Evolutionary conservation across 1,140 invertebrate species (phyloP), one percentile per base, ranked within the genome.

Genomic region (Drosophila triauraria): DNA sequence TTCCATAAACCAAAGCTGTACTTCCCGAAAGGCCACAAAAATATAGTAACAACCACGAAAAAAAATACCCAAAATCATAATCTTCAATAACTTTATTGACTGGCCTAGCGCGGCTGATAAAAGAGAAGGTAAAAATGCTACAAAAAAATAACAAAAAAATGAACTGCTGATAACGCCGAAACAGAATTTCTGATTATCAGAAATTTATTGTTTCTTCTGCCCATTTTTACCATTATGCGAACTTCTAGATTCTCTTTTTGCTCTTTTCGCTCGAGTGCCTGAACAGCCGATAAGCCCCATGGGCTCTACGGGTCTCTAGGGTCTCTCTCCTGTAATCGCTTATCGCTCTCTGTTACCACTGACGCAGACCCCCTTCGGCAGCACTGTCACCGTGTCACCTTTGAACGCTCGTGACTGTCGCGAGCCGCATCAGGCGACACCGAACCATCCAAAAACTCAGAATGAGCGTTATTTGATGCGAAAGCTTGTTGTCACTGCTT

Each of bases 161-260:
- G 42, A 48, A 38, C 47, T 51, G 48, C 9, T 50, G 83, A 86
- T 86, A 86, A 48, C 25, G 43, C 25, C 25, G 35, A 47, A 81
- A 82, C 72, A 72, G 40, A 79, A 65, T 75, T 80, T 67, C 47
- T 70, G 76, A 82, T 76, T 87, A 86, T 83, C 76, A 62, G 44
- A 59, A 80, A 48, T 80, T 79, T 87, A 82, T 82, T 79, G 74
- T 86, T 87, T 82, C 63, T 77, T 65, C 47, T 40, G 48, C 27
- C 50, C 42, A 43, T 70, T 69, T 61, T 56, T 71, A 53, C 62
- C 67, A 67, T 46, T 70, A 56, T 56, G 67, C 48, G 40, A 70
- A 70, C 58, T 54, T 47, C 38, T 35, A 56, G 38, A 8, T 38
- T 56, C 48, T 54, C 27, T 12, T 64, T 60, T 44, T 44, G 42